Conservation (phyloP, 2,113 vertebrate species). For the Rhea americana region DNA sequence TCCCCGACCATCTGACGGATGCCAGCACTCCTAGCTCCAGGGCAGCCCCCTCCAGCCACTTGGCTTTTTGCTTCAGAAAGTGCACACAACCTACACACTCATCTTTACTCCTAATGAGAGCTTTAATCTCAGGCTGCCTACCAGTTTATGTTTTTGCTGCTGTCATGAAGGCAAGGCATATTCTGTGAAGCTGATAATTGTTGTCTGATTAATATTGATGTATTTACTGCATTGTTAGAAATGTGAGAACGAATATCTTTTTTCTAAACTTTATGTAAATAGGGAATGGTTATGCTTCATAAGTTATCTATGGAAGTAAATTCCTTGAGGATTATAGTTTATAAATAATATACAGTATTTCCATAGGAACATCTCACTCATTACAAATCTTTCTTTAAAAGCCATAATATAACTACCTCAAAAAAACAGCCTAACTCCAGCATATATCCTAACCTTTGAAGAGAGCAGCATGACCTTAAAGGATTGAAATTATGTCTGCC, state of each 20-base stretch:
- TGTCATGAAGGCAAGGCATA: background rate
- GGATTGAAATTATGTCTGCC: constrained; percentile 34
- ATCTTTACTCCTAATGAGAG: background rate
- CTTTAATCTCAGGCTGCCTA: background rate
- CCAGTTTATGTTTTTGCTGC: background rate
- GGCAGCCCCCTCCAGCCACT: background rate
- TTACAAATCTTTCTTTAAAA: constrained; percentile 53
- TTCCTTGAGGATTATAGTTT: background rate
- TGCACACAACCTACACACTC: background rate
- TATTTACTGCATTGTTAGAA: background rate
- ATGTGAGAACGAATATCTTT: background rate
- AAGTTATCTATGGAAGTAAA: background rate
- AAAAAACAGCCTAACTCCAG: constrained; percentile 44
- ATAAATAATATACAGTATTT: constrained; percentile 24
- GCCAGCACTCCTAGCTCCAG: rapidly evolving
- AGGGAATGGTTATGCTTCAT: background rate
- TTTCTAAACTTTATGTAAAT: background rate
- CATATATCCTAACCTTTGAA: constrained; percentile 61
- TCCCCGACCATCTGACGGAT: rapidly evolving
- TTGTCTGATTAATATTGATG: background rate
- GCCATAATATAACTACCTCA: background rate
- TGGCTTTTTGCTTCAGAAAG: background rate
- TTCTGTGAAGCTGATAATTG: background rate
- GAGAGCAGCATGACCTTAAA: constrained; percentile 66
- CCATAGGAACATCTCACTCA: background rate